phyloP scores from a whole-genome alignment of 1,140 invertebrate species.

The Cecropterus lyciades region DNA sequence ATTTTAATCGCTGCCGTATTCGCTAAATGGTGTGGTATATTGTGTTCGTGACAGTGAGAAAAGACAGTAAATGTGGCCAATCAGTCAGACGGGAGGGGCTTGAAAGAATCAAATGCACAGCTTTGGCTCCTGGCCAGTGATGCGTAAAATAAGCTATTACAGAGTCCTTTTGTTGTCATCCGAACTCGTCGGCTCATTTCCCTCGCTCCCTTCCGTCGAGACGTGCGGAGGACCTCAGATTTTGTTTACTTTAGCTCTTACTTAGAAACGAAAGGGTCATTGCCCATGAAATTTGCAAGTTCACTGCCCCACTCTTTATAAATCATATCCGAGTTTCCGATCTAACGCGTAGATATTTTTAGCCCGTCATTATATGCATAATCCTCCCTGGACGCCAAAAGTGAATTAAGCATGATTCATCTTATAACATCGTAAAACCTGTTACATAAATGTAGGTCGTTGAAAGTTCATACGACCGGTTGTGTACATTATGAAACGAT shows the following conservation, averaged over 20 bases:
- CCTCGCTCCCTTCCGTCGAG: conserved; percentile 44
- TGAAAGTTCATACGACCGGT: conserved; percentile 55
- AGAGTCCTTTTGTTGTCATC: conserved; percentile 62
- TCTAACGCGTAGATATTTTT: conserved; percentile 28
- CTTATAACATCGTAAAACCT: conserved; percentile 47
- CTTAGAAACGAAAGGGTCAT: conserved; percentile 16
- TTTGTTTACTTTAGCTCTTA: conserved; percentile 24
- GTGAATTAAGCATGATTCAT: conserved; percentile 51
- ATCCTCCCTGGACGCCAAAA: conserved; percentile 19
- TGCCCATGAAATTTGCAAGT: conserved; percentile 31
- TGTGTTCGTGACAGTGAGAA: conserved; percentile 45
- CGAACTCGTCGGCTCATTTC: conserved; percentile 46
- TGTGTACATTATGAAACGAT: conserved; percentile 41
- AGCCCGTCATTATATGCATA: conserved; percentile 19
- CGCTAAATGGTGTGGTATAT: conserved; percentile 48
- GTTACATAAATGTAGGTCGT: conserved; percentile 61
- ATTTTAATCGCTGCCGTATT: conserved; percentile 47
- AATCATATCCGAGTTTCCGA: conserved; percentile 30
- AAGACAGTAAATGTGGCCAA: conserved; percentile 51
- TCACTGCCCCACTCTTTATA: conserved; percentile 30
- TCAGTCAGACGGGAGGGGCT: conserved; percentile 44
- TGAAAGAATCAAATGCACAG: conserved; percentile 51
- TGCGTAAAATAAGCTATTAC: conserved; percentile 71
- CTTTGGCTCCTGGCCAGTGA: conserved; percentile 61
- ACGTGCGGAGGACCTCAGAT: conserved; percentile 30